phyloP scores from a whole-genome alignment of 2,113 vertebrate species.

The Varanus salvator region DNA sequence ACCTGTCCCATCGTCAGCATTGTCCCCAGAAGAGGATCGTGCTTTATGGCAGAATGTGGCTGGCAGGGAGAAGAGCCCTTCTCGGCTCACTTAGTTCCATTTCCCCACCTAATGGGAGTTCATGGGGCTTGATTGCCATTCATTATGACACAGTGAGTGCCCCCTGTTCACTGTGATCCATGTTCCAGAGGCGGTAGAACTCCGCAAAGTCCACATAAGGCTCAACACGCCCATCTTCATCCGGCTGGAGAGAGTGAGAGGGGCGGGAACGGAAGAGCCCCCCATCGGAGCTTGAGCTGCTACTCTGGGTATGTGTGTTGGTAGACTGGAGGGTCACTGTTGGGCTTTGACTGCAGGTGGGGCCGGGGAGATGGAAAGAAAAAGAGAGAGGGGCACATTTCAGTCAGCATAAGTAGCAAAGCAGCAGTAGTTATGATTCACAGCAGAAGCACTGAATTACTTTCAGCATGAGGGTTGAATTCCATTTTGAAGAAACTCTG shows the following conservation, averaged over 20 bases:
- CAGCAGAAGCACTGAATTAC: no score
- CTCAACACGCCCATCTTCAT: constrained; percentile 93
- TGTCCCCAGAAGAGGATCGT: neutral
- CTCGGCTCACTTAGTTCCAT: constrained; percentile 32
- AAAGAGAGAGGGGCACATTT: constrained; percentile 17
- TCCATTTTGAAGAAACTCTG: neutral
- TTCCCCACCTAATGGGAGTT: neutral
- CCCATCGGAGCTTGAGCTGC: constrained; percentile 93
- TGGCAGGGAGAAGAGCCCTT: neutral
- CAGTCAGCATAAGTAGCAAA: neutral
- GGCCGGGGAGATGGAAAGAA: neutral
- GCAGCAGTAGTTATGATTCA: neutral
- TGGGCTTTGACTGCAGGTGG: constrained; percentile 88
- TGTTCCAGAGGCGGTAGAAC: constrained; percentile 93
- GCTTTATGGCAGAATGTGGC: constrained; percentile 29
- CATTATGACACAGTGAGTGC: constrained; percentile 65
- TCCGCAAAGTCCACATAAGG: constrained; percentile 97
- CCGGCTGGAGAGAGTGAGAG: constrained; percentile 89
- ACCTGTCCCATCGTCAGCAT: constrained; percentile 5
- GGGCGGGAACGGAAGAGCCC: constrained; percentile 94
- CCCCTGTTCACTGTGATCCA: constrained; percentile 87
- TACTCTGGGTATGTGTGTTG: constrained; percentile 97
- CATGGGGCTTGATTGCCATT: neutral
- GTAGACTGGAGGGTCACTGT: constrained; percentile 96
- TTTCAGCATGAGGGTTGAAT: neutral